A percentile compares a stretch with the other conserved stretches of the same genome.
Evolutionary conservation across 30 jellyfish, hydroid and myxozoan genomes (phyloP).

Genomic region (Aurelia coerulea): DNA sequence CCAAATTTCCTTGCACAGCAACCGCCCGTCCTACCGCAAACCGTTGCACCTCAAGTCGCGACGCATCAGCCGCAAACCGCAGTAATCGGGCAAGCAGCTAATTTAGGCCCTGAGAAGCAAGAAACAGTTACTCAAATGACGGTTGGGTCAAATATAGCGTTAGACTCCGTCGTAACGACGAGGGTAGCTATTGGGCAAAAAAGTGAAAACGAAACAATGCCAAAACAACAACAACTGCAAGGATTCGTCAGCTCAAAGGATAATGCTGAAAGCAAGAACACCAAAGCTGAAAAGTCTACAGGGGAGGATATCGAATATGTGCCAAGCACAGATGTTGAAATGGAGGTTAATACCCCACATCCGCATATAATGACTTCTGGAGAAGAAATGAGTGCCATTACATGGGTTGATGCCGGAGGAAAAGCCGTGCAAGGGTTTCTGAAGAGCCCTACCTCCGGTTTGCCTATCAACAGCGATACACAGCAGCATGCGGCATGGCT

Average conservation of each 20-base stretch:
- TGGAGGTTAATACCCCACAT: not conserved
- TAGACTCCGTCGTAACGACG: not conserved
- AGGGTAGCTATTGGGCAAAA: not conserved
- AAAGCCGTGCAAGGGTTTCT: slow-evolving; percentile 22
- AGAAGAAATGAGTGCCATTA: slow-evolving; percentile 5
- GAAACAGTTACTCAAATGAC: slow-evolving; percentile 3
- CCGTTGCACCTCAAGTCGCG: not conserved
- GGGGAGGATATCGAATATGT: not conserved
- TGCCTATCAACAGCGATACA: slow-evolving; percentile 44
- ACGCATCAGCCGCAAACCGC: slow-evolving; percentile 32
- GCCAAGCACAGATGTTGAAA: slow-evolving; percentile 26
- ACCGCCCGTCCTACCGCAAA: slow-evolving; percentile 2
- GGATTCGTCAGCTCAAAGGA: not conserved
- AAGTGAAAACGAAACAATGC: not conserved
- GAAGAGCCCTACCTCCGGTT: slow-evolving; percentile 10
- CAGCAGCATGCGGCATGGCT: slow-evolving; percentile 63
- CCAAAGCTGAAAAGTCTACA: not conserved
- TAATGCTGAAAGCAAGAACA: not conserved
- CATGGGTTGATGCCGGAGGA: slow-evolving; percentile 47
- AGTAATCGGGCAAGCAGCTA: not conserved
- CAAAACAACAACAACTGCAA: not conserved
- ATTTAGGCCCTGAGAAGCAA: not conserved
- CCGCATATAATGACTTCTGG: not conserved
- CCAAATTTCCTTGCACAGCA: slow-evolving; percentile 62
- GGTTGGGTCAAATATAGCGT: not conserved